Conservation (phyloP, 2,888 invertebrate genomes). For the Tanypteryx hageni region DNA sequence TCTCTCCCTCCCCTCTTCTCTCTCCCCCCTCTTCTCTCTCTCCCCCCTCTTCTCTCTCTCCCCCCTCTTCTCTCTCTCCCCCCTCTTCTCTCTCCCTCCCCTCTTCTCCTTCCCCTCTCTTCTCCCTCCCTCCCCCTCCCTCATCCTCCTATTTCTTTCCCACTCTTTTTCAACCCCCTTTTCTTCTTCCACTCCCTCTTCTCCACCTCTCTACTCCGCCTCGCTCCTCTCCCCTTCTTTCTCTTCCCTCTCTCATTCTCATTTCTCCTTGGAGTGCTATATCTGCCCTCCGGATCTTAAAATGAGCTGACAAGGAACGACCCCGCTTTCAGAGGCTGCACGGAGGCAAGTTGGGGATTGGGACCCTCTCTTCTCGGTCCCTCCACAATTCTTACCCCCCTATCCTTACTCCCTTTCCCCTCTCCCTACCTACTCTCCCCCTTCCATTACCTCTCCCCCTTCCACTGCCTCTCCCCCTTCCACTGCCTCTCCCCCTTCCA, state of each 20-base stretch:
- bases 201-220: not conserved
- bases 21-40: not conserved
- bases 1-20: not conserved
- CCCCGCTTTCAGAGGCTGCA: not conserved
- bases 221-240: not conserved
- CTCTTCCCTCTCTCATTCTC: not conserved
- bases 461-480: too few relatives aligned
- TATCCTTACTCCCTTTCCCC: too few relatives aligned
- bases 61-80: not conserved
- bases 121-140: not conserved
- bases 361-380: not conserved
- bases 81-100: not conserved
- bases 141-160: not conserved
- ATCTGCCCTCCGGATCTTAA: conserved; percentile 47
- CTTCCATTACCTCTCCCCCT: not conserved
- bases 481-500: not conserved
- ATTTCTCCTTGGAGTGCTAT: not conserved
- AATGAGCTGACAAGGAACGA: conserved; percentile 52
- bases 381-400: not conserved
- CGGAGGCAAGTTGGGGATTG: not conserved
- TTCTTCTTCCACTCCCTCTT: not conserved
- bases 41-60: not conserved
- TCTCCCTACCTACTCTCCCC: not conserved
- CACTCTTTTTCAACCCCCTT: not conserved
- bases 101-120: conserved; percentile 7